phyloP scores from a whole-genome alignment of 2,113 vertebrate genomes.

The Cynoglossus semilaevis region DNA sequence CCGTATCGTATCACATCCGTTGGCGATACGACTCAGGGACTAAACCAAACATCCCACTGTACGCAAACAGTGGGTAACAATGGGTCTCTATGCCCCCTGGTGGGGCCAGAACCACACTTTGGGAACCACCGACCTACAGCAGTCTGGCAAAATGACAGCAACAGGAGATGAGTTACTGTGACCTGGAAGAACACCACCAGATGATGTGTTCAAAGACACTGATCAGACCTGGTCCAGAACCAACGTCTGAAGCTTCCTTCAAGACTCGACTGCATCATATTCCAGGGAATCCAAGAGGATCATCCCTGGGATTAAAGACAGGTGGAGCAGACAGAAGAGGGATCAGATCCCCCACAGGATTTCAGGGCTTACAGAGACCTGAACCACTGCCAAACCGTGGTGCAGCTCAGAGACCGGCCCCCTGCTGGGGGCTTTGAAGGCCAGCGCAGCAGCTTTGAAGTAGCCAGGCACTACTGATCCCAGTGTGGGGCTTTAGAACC shows the following conservation, averaged over 20 bases:
- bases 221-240: conserved; percentile 4
- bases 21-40: too few relatives aligned
- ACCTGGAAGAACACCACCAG: too few relatives aligned
- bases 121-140: too few relatives aligned
- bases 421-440: conserved; percentile 31
- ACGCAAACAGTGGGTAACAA: too few relatives aligned
- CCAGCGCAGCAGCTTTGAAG: conserved; percentile 1
- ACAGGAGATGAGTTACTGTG: too few relatives aligned
- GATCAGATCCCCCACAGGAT: background rate
- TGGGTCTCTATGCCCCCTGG: too few relatives aligned
- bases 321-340: conserved; percentile 2
- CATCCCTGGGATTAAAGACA: background rate
- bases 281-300: background rate
- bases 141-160: too few relatives aligned
- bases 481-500: background rate
- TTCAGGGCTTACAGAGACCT: conserved; percentile 12
- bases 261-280: conserved; percentile 1
- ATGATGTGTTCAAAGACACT: background rate
- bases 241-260: conserved; percentile 12
- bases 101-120: too few relatives aligned
- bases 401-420: conserved; percentile 6
- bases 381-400: conserved; percentile 14
- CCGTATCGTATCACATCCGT: too few relatives aligned
- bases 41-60: too few relatives aligned
- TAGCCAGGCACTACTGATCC: conserved; percentile 17